Evolutionary conservation across 2,113 vertebrate genomes (phyloP).

Genomic region (Scytalopus superciliaris): DNA sequence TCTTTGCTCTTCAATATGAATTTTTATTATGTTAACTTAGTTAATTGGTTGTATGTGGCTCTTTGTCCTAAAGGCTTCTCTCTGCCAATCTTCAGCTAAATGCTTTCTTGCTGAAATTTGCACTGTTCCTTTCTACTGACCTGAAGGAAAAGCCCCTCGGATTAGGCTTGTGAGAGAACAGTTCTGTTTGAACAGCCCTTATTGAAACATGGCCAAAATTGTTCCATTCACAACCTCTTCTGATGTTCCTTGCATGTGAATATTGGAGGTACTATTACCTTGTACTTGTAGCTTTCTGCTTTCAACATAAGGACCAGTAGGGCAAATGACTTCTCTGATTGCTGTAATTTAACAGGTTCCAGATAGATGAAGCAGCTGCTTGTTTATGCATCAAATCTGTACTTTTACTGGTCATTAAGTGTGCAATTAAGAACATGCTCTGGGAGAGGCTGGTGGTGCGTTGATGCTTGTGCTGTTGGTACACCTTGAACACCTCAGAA

Average conservation of each 20-base stretch:
- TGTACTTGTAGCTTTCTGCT: constrained; percentile 5
- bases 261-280: not conserved
- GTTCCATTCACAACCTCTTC: not conserved
- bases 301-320: not conserved
- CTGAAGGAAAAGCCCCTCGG: not conserved
- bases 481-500: not conserved
- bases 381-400: constrained; percentile 37
- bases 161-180: not conserved
- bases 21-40: not conserved
- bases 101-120: not conserved
- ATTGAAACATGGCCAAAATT: constrained; percentile 30
- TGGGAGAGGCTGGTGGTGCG: not conserved
- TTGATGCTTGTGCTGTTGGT: not conserved
- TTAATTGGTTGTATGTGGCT: not conserved
- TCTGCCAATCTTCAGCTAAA: not conserved
- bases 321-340: constrained; percentile 34
- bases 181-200: constrained; percentile 25
- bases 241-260: not conserved
- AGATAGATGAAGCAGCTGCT: constrained; percentile 39
- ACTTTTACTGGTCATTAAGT: not conserved
- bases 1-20: not conserved
- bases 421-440: not conserved
- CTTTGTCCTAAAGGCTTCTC: constrained; percentile 11
- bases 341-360: constrained; percentile 35
- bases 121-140: not conserved